phyloP scores from a whole-genome alignment of 2,113 vertebrate genomes.

The Urocitellus parryii region DNA sequence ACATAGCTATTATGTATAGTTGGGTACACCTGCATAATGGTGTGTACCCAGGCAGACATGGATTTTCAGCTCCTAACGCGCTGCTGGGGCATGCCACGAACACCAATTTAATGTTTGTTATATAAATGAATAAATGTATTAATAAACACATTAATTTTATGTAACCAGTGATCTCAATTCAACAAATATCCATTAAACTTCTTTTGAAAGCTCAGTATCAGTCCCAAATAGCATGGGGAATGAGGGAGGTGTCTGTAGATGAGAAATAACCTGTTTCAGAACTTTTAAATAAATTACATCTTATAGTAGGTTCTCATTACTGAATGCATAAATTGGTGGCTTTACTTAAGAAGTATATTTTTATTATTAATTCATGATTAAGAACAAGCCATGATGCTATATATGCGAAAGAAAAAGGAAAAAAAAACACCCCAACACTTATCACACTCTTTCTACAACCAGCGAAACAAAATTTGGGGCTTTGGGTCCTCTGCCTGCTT shows the following conservation, averaged over 20 bases:
- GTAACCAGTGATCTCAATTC: constrained; percentile 8
- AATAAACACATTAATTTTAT: not conserved
- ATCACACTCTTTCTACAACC: not conserved
- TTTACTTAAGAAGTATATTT: not conserved
- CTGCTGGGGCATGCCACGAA: not conserved
- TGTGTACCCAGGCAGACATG: not conserved
- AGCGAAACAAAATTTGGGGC: not conserved
- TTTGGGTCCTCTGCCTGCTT: not conserved
- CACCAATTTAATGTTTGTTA: constrained; percentile 23
- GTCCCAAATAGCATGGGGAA: not conserved
- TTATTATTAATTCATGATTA: not conserved
- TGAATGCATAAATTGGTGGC: not conserved
- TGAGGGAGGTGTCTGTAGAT: not conserved
- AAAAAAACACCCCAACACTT: not conserved
- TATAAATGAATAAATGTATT: constrained; percentile 27
- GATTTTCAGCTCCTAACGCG: not conserved
- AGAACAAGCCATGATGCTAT: not conserved
- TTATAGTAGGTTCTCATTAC: not conserved
- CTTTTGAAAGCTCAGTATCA: not conserved
- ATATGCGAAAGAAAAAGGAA: not conserved
- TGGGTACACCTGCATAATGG: not conserved
- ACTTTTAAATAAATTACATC: not conserved
- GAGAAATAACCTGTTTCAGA: not conserved
- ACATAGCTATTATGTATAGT: constrained; percentile 1
- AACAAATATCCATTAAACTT: constrained; percentile 28